These are phyloP conservation scores for Erethizon dorsatum DNA, from an alignment of 2,797 vertebrate species.

Conservation along the genomic window DNA sequence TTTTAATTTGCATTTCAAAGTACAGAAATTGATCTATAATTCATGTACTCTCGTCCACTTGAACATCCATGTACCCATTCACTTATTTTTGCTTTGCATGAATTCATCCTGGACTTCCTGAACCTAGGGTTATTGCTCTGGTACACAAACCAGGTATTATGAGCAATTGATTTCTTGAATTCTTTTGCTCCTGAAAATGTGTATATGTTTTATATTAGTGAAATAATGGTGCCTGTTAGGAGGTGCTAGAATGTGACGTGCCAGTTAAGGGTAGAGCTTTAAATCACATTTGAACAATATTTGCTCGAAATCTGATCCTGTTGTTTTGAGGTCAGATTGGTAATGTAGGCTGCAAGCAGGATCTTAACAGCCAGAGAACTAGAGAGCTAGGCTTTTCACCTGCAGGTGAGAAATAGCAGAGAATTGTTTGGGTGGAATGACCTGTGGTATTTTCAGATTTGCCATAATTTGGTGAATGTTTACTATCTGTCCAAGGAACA, in stretches of 20 bases:
- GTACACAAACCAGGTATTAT: not conserved
- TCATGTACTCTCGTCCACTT: not conserved
- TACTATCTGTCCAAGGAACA: not conserved
- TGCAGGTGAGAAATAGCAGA: not conserved
- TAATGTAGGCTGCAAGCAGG: not conserved
- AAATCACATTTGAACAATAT: not conserved
- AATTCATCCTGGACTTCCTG: constrained; percentile 3
- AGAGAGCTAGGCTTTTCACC: not conserved
- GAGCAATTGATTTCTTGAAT: not conserved
- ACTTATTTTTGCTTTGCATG: constrained; percentile 42
- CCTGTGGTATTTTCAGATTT: not conserved
- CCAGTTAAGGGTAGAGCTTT: not conserved
- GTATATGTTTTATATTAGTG: not conserved
- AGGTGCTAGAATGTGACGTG: not conserved
- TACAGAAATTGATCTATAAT: not conserved
- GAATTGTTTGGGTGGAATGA: not conserved
- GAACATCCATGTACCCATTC: not conserved
- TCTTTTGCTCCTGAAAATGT: not conserved
- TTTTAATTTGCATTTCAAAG: constrained; percentile 24
- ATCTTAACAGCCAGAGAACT: not conserved
- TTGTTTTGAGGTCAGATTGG: not conserved
- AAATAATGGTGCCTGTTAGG: not conserved
- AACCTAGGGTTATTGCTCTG: not conserved
- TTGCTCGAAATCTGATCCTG: not conserved
- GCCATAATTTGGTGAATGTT: not conserved